A percentile compares a stretch with the other conserved stretches of the same genome.
These are phyloP conservation scores for pig (Sus scrofa) DNA, from an alignment of 2,113 vertebrate genomes.

Conservation along the genomic window T2T-Sscrofa CM000824.6:226865001-226865500, in stretches of 20 bases:
- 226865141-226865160: not conserved
- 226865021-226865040: not conserved
- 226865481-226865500: not conserved
- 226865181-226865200: not conserved
- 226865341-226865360: too few relatives aligned
- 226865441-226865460: not conserved
- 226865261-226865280: not conserved
- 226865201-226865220: fast-evolving
- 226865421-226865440: not conserved
- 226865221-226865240: not conserved
- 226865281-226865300: not conserved
- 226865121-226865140: not conserved
- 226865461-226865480: not conserved
- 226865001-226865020: not conserved
- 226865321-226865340: not conserved
- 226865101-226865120: not conserved
- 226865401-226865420: not conserved
- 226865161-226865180: not conserved
- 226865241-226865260: not conserved
- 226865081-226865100: not conserved
- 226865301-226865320: fast-evolving
- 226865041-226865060: too few relatives aligned
- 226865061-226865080: not conserved
- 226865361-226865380: not conserved
- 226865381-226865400: fast-evolving